Evolutionary conservation across 2,113 vertebrate genomes (phyloP).

Genomic region (Anarhynchus alexandrinus): DNA sequence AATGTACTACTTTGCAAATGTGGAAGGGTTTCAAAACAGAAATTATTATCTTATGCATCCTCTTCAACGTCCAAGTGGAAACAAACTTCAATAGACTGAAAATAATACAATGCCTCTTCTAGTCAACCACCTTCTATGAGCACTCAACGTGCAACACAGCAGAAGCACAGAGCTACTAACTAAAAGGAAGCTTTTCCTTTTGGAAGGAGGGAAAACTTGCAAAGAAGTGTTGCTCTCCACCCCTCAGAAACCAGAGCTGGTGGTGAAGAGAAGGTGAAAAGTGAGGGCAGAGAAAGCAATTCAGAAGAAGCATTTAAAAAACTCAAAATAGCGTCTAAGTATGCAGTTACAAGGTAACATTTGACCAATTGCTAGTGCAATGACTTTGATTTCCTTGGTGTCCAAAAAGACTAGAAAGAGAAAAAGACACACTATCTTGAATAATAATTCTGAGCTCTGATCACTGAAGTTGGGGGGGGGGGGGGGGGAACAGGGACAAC

Average conservation of each 20-base stretch:
- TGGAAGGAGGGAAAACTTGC: neutral
- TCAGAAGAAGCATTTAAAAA: neutral
- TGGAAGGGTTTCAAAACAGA: neutral
- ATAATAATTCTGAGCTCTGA: neutral
- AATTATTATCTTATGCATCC: neutral
- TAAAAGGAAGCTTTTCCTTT: neutral
- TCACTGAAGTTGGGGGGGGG: too few species aligned
- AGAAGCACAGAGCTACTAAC: neutral
- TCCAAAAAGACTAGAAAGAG: neutral
- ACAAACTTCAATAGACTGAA: neutral
- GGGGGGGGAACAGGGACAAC: too few species aligned
- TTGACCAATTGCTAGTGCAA: neutral
- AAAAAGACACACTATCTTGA: neutral
- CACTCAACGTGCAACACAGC: neutral
- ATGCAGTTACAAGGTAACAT: neutral
- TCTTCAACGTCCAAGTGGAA: neutral
- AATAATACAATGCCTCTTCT: neutral
- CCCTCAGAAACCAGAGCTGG: neutral
- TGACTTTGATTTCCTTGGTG: neutral
- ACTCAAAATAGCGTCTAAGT: neutral
- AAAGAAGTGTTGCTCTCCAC: neutral
- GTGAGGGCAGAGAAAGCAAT: neutral
- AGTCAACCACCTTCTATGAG: neutral
- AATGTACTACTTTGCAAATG: rapidly evolving
- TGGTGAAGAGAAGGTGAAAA: neutral